Evolutionary conservation across 2,113 vertebrate species (phyloP), one percentile per base, ranked within the genome.

Genomic region (Bos taurus): DNA sequence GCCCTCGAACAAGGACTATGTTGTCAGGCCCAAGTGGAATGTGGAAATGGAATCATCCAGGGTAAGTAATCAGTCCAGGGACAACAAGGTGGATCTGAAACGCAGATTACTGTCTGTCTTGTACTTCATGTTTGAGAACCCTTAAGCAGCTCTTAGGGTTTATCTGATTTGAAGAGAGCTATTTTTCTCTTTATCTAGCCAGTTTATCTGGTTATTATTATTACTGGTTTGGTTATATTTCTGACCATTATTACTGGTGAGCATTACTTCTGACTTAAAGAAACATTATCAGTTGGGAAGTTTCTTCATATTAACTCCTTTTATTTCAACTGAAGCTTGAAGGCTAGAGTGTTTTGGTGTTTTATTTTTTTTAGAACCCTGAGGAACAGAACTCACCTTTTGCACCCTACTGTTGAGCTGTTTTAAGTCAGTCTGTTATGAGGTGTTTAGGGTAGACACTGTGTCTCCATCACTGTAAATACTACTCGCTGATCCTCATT

Each of bases 1-100:
- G 99, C 99, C 99, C 15, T 99, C 99, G 89, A 99, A 99, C 98
- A 99, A 99, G 96, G 99, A 99, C 98, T 99, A 99, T 0, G 99
- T 99, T 2, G 99, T 99, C 19, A 99, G 99, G 86, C 99, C 99
- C 85, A 99, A 99, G 92, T 99, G 99, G 99, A 99, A 99, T 7
- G 99, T 99, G 67, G 99, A 99, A 96, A 98, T 99, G 95, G 99
- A 99, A 64, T 99, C 99, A 6, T 99, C 98, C 98, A 98, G 99
- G 99, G 99, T 99, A 98, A 99, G 99, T 98, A 21, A 33, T 36
- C 4, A 40, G 67, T 71, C 19, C n/a, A 80, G 78, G 50, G 33
- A 54, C 26, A 81, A 21, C 21, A 59, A 28, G n/a, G 50, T 77
- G 56, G 30, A 77, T 46, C 4, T 67, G 40, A 95, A 13, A 43